These are phyloP conservation scores for Artemia franciscana DNA, from an alignment of 1,140 invertebrate species.

Conservation along the genomic window DNA sequence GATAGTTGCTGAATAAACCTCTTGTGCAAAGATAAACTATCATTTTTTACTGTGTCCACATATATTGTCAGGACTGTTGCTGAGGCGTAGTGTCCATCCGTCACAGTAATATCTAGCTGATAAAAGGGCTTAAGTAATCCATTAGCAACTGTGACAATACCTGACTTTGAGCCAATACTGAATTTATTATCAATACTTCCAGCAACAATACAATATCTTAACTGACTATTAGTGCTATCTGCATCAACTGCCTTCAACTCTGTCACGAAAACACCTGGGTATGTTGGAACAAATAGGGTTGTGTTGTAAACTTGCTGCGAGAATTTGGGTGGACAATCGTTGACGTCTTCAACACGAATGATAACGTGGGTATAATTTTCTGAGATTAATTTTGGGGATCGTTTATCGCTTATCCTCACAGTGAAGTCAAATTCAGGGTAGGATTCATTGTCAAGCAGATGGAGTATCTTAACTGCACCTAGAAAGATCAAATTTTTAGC, in stretches of 20 bases:
- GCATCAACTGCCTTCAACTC: slow-evolving; percentile 43
- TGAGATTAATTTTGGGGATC: slow-evolving; percentile 46
- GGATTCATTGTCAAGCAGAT: slow-evolving; percentile 56
- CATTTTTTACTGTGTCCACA: slow-evolving; percentile 43
- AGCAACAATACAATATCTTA: slow-evolving; percentile 49
- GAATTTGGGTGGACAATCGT: slow-evolving; percentile 63
- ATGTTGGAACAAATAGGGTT: slow-evolving; percentile 53
- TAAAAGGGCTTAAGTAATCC: slow-evolving; percentile 24
- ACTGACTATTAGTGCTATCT: slow-evolving; percentile 36
- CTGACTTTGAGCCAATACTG: slow-evolving; percentile 41
- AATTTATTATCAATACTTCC: slow-evolving; percentile 58
- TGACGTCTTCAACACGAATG: slow-evolving; percentile 56
- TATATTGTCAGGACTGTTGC: slow-evolving; percentile 24
- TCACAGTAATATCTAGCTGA: slow-evolving; percentile 23
- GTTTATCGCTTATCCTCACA: slow-evolving; percentile 63
- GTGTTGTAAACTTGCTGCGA: slow-evolving; percentile 40
- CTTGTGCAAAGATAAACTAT: slow-evolving; percentile 57
- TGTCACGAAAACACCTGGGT: slow-evolving; percentile 37
- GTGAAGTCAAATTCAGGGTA: slow-evolving; percentile 42
- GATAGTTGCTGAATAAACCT: slow-evolving; percentile 50
- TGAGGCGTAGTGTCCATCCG: slow-evolving; percentile 29
- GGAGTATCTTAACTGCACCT: slow-evolving; percentile 52
- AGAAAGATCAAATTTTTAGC: slow-evolving; percentile 7
- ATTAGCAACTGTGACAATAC: slow-evolving; percentile 39
- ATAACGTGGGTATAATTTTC: slow-evolving; percentile 40